Evolutionary conservation across 2,113 vertebrate genomes (phyloP).

Genomic region (Etheostoma spectabile): DNA sequence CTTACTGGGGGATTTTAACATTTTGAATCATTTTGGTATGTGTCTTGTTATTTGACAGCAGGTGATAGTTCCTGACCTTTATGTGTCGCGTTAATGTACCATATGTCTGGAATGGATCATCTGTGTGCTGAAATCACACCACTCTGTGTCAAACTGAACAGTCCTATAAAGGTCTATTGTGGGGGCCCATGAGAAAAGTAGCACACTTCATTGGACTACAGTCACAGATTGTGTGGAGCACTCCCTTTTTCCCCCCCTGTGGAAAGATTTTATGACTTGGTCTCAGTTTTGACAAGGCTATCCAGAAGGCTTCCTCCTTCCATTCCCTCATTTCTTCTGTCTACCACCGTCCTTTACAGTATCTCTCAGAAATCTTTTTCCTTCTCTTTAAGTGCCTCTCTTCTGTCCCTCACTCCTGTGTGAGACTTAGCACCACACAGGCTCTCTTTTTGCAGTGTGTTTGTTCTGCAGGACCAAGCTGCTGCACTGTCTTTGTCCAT

Average conservation of each 20-base stretch:
- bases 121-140: constrained; percentile 53
- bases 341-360: constrained; percentile 11
- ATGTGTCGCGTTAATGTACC: neutral
- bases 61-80: neutral
- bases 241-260: neutral
- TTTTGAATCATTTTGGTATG: neutral
- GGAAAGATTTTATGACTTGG: constrained; percentile 58
- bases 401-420: constrained; percentile 56
- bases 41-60: neutral
- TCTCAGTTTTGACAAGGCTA: constrained; percentile 52
- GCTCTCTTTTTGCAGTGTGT: constrained; percentile 63
- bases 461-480: constrained; percentile 57
- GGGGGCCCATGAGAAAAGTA: constrained; percentile 53
- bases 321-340: constrained; percentile 40
- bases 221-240: constrained; percentile 33
- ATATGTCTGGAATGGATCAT: constrained; percentile 38
- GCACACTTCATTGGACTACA: constrained; percentile 43
- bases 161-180: constrained; percentile 50
- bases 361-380: constrained; percentile 15
- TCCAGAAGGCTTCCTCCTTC: constrained; percentile 31
- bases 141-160: constrained; percentile 41
- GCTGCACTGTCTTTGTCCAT: constrained; percentile 8
- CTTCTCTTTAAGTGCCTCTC: neutral
- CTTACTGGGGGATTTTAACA: neutral
- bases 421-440: constrained; percentile 68